phyloP scores from a whole-genome alignment of 2,113 vertebrate genomes.

The Sinocyclocheilus rhinocerous region DNA sequence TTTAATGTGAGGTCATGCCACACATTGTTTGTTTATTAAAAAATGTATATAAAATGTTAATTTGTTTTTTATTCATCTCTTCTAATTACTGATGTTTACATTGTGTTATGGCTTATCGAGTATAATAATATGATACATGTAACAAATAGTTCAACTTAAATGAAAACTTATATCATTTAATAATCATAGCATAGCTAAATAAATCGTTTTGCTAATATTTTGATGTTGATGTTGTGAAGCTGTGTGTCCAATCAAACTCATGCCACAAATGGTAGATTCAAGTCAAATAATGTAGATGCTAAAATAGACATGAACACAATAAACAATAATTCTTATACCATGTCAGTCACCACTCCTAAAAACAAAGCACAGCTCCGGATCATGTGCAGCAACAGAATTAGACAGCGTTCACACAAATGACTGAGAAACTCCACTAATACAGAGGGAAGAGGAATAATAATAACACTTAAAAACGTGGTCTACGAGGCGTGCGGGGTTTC shows the following conservation, averaged over 20 bases:
- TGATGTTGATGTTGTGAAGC: neutral
- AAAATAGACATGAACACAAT: neutral
- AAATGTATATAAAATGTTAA: no score
- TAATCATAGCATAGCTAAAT: neutral
- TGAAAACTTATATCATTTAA: no score
- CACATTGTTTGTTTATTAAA: no score
- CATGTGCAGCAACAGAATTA: neutral
- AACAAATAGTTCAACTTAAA: no score
- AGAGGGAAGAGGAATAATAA: constrained; percentile 22
- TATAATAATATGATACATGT: no score
- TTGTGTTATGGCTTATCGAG: no score
- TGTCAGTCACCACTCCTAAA: neutral
- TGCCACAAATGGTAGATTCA: neutral
- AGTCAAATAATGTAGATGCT: neutral
- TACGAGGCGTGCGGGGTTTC: neutral
- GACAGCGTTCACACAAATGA: neutral
- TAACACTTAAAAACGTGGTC: neutral
- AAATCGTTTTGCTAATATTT: neutral
- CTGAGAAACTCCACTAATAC: neutral
- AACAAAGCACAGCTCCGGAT: no score
- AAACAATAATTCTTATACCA: neutral
- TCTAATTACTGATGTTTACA: no score
- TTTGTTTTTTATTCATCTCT: no score
- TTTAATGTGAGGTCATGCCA: no score
- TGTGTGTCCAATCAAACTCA: neutral